A percentile compares a stretch with the other conserved stretches of the same genome.
phyloP scores from a whole-genome alignment of 2,113 vertebrate genomes.

The Takifugu bimaculatus region DNA sequence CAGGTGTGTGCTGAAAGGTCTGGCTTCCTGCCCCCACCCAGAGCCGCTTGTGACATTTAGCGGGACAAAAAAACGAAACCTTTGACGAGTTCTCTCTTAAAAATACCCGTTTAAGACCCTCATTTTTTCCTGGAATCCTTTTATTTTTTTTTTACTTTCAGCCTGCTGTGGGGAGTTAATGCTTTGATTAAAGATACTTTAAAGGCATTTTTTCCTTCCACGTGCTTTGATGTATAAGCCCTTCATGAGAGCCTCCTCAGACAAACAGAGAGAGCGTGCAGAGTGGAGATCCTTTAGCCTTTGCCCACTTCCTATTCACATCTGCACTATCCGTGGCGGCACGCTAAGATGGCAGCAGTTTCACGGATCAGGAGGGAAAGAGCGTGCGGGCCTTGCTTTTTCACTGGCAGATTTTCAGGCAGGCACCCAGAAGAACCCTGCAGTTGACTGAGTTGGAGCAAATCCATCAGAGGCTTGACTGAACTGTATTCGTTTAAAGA shows the following conservation, averaged over 20 bases:
- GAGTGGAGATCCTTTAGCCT: slow-evolving; percentile 18
- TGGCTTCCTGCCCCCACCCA: slow-evolving; percentile 28
- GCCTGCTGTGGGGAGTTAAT: slow-evolving; percentile 1
- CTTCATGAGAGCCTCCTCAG: neutral
- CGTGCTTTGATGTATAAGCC: slow-evolving; percentile 25
- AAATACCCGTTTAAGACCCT: neutral
- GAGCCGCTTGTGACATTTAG: slow-evolving; percentile 57
- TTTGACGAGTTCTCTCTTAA: slow-evolving; percentile 25
- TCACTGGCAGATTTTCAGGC: neutral
- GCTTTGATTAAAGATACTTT: neutral
- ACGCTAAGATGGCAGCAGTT: neutral
- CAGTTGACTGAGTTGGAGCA: neutral
- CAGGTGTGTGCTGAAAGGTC: slow-evolving; percentile 56
- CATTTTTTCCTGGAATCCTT: neutral
- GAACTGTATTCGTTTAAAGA: slow-evolving; percentile 16
- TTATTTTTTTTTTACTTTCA: neutral
- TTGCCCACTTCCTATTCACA: slow-evolving; percentile 5
- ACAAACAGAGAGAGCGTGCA: slow-evolving; percentile 13
- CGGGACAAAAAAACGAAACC: slow-evolving; percentile 41
- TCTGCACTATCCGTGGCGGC: neutral
- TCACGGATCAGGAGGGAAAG: slow-evolving; percentile 3
- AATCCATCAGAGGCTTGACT: no score
- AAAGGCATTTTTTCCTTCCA: slow-evolving; percentile 10
- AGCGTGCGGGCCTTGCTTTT: neutral
- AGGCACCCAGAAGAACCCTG: neutral